Evolutionary conservation across 2,113 vertebrate genomes (phyloP), one percentile per base, ranked within the genome.

Genomic region (Cyanoderma ruficeps): DNA sequence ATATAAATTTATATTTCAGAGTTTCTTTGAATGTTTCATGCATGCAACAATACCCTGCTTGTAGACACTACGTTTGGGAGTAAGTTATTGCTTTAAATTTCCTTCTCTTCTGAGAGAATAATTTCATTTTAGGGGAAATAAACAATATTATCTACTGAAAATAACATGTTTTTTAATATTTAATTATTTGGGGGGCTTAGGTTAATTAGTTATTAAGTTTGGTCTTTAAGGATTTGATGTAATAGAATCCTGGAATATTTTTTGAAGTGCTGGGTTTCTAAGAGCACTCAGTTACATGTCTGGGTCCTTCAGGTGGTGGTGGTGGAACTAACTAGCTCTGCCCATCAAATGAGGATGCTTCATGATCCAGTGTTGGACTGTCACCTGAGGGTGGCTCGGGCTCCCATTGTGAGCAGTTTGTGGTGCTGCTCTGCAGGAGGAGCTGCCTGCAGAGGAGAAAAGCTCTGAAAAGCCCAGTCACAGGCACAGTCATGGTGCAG

Each of bases 311-410:
- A 33, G 31, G 7, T 27, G 35, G 1, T n/a, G 14, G 4, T 33
- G 15, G 8, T 47, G 21, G 37, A 53, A 79, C 3, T 53, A 23
- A 17, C 5, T 16, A 35, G 3, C 7, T 75, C 47, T 71, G 27
- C 33, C 53, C 15, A 23, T 15, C 31, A 55, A 15, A 21, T 35
- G 4, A 78, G 9, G 17, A 56, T 3, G 6, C 2, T 44, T 49
- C 49, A 41, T 44, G 20, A 41, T 47, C 15, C 44, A 44, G 4
- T 31, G 49, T 60, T 39, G 22, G 4, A 3, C 7, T 55, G 74
- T 8, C 31, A 60, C 6, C 12, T 27, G 28, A 28, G 7, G 11
- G 2, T 10, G 12, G 2, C 21, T 49, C 0, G 0, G 17, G 6
- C 7, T 74, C 17, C 35, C 8, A 4, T 0, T 39, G 8, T 11